Evolutionary conservation across 2,797 vertebrate species (phyloP).

Genomic region (Chaetodon trifasciatus): DNA sequence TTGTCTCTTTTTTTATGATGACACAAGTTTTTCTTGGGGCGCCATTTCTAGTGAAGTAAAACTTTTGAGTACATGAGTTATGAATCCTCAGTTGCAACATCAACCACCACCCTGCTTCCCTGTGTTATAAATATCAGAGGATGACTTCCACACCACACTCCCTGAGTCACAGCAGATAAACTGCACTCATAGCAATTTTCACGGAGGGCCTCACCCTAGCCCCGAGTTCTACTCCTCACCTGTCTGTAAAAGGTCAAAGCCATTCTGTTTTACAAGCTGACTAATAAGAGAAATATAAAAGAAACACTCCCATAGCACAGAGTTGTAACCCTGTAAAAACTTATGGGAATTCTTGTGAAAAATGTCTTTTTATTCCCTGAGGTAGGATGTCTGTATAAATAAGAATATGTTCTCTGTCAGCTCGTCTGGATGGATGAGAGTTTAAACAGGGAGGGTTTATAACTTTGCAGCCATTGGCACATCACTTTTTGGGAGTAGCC

Average conservation of each 20-base stretch:
- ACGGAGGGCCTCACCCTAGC: slow-evolving; percentile 38
- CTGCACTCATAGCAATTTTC: slow-evolving; percentile 64
- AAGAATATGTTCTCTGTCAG: slow-evolving; percentile 44
- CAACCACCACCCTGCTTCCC: slow-evolving; percentile 46
- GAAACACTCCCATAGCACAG: slow-evolving; percentile 32
- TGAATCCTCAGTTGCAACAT: slow-evolving; percentile 66
- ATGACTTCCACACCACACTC: slow-evolving; percentile 59
- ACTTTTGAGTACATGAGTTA: slow-evolving; percentile 64
- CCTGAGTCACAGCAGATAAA: slow-evolving; percentile 73
- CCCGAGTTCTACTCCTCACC: slow-evolving; percentile 43
- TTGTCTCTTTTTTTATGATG: slow-evolving; percentile 65
- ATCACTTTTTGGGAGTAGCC: slow-evolving; percentile 59
- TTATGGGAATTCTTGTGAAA: slow-evolving; percentile 38
- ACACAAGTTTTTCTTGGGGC: slow-evolving; percentile 52
- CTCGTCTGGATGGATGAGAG: slow-evolving; percentile 40
- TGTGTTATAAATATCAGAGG: slow-evolving; percentile 60
- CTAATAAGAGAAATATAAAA: slow-evolving; percentile 47
- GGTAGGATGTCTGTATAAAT: slow-evolving; percentile 36
- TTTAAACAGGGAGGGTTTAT: slow-evolving; percentile 58
- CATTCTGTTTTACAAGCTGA: slow-evolving; percentile 61
- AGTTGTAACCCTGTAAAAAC: slow-evolving; percentile 52
- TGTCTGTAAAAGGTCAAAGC: slow-evolving; percentile 63
- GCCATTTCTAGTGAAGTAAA: slow-evolving; percentile 63
- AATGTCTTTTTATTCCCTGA: slow-evolving; percentile 32
- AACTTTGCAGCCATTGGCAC: slow-evolving; percentile 39